Base-by-base conservation (phyloP, 2,113 vertebrate species). In the Muntiacus muntjak region DNA sequence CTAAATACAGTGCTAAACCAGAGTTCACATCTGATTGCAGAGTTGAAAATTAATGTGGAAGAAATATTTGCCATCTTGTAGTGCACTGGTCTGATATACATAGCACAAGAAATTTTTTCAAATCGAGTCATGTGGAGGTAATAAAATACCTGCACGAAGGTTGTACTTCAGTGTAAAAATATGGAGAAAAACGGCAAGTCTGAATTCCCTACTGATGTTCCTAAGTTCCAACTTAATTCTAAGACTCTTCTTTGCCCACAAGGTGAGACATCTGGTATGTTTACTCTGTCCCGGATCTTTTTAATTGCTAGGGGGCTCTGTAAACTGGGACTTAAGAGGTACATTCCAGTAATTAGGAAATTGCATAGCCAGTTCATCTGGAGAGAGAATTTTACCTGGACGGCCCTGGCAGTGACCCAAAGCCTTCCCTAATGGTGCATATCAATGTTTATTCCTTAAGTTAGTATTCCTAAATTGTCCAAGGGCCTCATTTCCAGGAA, bases 401-500 rank as follows among this genome's bases (percentile, higher is more conserved):
- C 62, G 67, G 95, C 30, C 36, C 4, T 33, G 67, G 60, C 64
- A 97, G 54, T 93, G 83, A 98, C 97, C 96, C 91, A 25, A 82
- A 94, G 76, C 76, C 89, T 83, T 98, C 94, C 96, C 96, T 93
- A 87, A 88, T 87, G 95, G 55, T 95, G 87, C 96, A 97, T 97
- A 96, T 36, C 92, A 97, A 97, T 95, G 78, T 97, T 98, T 98
- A 98, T 54, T 98, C 97, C 97, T 97, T 94, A 96, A 93, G 78
- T 97, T 93, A 94, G 94, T 94, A 97, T 96, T 97, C 89, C 93
- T 94, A 97, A 98, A 98, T 97, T 98, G 93, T 98, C 97, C 93
- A 97, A 97, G 94, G 96, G 95, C 95, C 97, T 98, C 97, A 97
- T 98, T 98, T 98, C 89, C 96, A 97, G 83, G 89, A 98, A 98